These are phyloP conservation scores for Morpho deidamia DNA, from an alignment of 2,888 invertebrate genomes.

Conservation along the genomic window DNA sequence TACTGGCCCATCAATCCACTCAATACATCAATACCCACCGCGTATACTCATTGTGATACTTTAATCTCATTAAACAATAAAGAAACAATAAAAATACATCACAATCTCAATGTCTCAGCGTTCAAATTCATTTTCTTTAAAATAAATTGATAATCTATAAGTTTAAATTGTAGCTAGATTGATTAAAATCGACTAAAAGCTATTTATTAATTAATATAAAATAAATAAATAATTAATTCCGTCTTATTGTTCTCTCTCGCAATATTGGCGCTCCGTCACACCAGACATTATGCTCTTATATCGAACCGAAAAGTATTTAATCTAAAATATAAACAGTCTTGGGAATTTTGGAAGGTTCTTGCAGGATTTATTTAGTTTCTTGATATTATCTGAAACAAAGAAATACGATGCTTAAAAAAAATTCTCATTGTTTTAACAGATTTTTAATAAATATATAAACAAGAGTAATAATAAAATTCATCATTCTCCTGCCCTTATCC, in stretches of 20 bases:
- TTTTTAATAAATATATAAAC: no score
- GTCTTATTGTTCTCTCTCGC: slow-evolving; percentile 75
- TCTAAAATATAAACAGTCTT: slow-evolving; percentile 68
- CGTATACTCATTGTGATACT: slow-evolving; percentile 31
- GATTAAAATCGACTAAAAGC: slow-evolving; percentile 40
- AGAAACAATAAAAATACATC: slow-evolving; percentile 23
- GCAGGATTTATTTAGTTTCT: slow-evolving; percentile 43
- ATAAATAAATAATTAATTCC: slow-evolving; percentile 70
- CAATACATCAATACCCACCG: slow-evolving; percentile 23
- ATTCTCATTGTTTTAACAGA: no score
- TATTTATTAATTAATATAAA: slow-evolving; percentile 45
- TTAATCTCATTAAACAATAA: slow-evolving; percentile 26
- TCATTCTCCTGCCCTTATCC: no score
- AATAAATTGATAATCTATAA: not conserved
- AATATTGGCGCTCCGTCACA: slow-evolving; percentile 56
- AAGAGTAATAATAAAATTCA: no score
- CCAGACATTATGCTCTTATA: slow-evolving; percentile 40
- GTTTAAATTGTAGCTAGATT: slow-evolving; percentile 27
- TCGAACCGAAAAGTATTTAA: slow-evolving; percentile 43
- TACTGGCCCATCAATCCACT: slow-evolving; percentile 48
- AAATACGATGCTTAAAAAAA: slow-evolving; percentile 9
- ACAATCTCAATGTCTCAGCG: slow-evolving; percentile 22
- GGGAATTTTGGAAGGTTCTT: slow-evolving; percentile 72
- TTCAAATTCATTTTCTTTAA: slow-evolving; percentile 26
- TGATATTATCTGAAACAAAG: slow-evolving; percentile 69